phyloP scores from a whole-genome alignment of 2,888 invertebrate species.

The Drosophila colorata region DNA sequence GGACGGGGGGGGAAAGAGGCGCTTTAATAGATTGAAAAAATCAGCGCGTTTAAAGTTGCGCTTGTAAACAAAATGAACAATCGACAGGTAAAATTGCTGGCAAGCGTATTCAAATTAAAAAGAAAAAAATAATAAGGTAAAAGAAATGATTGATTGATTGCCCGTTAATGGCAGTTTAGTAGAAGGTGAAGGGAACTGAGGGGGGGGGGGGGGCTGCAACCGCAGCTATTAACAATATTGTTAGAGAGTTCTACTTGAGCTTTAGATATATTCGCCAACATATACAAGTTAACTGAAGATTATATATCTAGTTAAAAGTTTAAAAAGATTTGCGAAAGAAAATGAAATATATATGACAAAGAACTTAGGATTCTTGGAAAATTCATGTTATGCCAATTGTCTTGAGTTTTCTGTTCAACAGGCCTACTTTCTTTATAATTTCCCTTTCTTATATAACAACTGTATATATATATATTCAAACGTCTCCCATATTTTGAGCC shows the following conservation, averaged over 20 bases:
- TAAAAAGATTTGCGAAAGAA: neutral
- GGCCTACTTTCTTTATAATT: constrained; percentile 1
- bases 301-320: constrained; percentile 3
- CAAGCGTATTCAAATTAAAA: neutral
- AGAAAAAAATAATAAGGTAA: neutral
- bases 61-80: constrained; percentile 33
- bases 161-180: constrained; percentile 17
- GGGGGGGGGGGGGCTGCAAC: constrained; percentile 4
- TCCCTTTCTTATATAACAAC: neutral
- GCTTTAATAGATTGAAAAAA: constrained; percentile 1
- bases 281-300: too few species aligned
- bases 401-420: neutral
- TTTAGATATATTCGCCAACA: neutral
- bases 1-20: constrained; percentile 2
- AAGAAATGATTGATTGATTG: constrained; percentile 52
- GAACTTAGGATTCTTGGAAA: neutral
- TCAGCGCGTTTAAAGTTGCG: constrained; percentile 21
- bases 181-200: constrained; percentile 1
- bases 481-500: neutral
- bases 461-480: neutral
- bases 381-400: too few species aligned
- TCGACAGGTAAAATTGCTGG: constrained; percentile 20
- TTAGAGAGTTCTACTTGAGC: constrained; percentile 12
- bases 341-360: too few species aligned
- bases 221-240: constrained; percentile 30